Evolutionary conservation across 2,888 invertebrate species (phyloP), one percentile per base, ranked within the genome.

Genomic region (Cheilosia scutellata): DNA sequence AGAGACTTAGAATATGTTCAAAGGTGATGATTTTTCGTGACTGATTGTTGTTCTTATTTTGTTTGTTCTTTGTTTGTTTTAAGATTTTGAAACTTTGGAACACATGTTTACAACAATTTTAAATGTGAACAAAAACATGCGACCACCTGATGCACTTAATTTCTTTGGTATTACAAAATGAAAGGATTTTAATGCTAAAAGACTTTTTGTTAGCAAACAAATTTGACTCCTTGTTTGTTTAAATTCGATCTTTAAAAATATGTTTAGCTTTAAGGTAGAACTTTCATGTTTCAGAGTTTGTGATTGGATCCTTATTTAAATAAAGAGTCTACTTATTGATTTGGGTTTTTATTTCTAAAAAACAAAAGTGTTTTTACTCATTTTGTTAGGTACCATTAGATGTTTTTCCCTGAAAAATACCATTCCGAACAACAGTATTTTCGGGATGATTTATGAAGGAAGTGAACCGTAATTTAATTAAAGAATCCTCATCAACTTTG

Each of bases 391-490:
- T n/a, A n/a, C n/a, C 13, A 25, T 55, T 16, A 16, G 42, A 55
- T 16, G 4, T 40, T 20, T 60, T 20, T 11, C 0, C 20, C 16
- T n/a, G n/a, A 47, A 5, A 57, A 44, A 29, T 60, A 60, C 5
- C 29, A 0, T 51, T 29, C 27, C 4, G 5, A 55, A 53, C 9
- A 16, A 13, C 3, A 40, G 51, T 37, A 70, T 27, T 47, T 47
- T 60, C 40, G 29, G 47, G 55, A 74, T 74, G 74, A 74, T 74
- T 74, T 74, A 74, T 63, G 62, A 47, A 33, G 53, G 44, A 63
- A 74, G 74, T 44, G 63, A 63, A 74, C 74, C 74, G 63, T 55
- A 63, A 74, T 74, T 74, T 74, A 74, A 74, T 74, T 74, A 74
- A 63, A 25, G 63, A 74, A 63, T 55, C 44, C 63, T 33, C 55